Evolutionary conservation across 2,113 vertebrate species (phyloP).

Genomic region (Pardalotus punctatus): DNA sequence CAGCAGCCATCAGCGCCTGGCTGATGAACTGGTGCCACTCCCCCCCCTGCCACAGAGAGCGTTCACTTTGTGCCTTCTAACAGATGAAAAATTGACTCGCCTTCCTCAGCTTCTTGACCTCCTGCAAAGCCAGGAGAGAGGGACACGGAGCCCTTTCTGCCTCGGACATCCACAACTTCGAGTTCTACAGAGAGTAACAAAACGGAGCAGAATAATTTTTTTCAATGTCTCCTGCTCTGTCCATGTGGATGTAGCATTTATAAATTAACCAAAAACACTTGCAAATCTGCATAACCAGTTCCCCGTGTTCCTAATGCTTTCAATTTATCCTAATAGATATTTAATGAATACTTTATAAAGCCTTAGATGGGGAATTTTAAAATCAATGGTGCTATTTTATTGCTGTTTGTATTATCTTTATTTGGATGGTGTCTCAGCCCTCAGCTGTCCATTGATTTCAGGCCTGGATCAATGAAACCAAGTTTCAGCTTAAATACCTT

Average conservation of each 20-base stretch:
- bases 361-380: constrained; percentile 65
- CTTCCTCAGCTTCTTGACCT: background rate
- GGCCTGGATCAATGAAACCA: constrained; percentile 46
- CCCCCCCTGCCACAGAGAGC: background rate
- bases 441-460: constrained; percentile 58
- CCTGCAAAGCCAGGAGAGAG: background rate
- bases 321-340: constrained; percentile 74
- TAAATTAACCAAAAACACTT: constrained; percentile 62
- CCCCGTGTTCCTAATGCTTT: constrained; percentile 63
- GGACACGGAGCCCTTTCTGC: background rate
- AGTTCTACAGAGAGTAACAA: background rate
- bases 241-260: background rate
- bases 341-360: constrained; percentile 78
- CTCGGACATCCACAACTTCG: background rate
- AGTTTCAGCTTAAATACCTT: background rate
- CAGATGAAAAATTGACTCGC: background rate
- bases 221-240: background rate
- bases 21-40: background rate
- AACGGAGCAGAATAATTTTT: background rate
- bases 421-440: constrained; percentile 41
- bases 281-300: constrained; percentile 69
- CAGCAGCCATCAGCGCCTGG: background rate
- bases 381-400: constrained; percentile 74
- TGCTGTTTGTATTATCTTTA: constrained; percentile 67
- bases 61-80: background rate